A percentile compares a stretch with the other conserved stretches of the same genome.
These are phyloP conservation scores for Monopterus albus DNA, from an alignment of 2,113 vertebrate species.

Conservation along the genomic window DNA sequence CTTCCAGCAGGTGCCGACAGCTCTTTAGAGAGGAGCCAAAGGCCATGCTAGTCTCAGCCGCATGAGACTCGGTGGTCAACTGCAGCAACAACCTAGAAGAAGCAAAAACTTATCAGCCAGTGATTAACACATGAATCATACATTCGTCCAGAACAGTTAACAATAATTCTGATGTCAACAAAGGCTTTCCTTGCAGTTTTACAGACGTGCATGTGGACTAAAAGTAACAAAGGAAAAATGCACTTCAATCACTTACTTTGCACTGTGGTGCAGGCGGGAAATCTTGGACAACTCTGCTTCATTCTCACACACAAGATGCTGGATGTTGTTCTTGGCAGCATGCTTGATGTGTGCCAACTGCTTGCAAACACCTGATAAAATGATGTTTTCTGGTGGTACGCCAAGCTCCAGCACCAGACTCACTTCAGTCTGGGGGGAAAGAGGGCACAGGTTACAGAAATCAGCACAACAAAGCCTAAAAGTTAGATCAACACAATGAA, in stretches of 20 bases:
- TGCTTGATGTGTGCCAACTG: conserved; percentile 95
- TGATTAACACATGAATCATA: neutral
- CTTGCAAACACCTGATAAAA: conserved; percentile 94
- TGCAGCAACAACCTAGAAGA: conserved; percentile 92
- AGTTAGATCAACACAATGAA: conserved; percentile 14
- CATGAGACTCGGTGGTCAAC: conserved; percentile 92
- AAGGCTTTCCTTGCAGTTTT: neutral
- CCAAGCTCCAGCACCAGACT: conserved; percentile 90
- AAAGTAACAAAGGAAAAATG: neutral
- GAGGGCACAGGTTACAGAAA: neutral
- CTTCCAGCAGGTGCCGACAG: conserved; percentile 95
- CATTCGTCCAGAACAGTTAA: neutral
- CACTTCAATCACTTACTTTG: conserved; percentile 88
- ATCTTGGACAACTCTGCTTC: conserved; percentile 95
- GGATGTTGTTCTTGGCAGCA: conserved; percentile 92
- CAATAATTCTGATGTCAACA: neutral
- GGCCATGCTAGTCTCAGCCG: conserved; percentile 92
- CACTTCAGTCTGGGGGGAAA: conserved; percentile 87
- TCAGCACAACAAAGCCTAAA: neutral
- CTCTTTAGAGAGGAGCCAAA: conserved; percentile 96
- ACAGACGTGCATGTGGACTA: neutral
- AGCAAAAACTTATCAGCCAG: neutral
- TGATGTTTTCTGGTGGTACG: conserved; percentile 92
- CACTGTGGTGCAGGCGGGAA: conserved; percentile 89
- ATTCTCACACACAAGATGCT: conserved; percentile 92